Base-by-base conservation (phyloP, 2,888 invertebrate species). In the Globia sparganii region DNA sequence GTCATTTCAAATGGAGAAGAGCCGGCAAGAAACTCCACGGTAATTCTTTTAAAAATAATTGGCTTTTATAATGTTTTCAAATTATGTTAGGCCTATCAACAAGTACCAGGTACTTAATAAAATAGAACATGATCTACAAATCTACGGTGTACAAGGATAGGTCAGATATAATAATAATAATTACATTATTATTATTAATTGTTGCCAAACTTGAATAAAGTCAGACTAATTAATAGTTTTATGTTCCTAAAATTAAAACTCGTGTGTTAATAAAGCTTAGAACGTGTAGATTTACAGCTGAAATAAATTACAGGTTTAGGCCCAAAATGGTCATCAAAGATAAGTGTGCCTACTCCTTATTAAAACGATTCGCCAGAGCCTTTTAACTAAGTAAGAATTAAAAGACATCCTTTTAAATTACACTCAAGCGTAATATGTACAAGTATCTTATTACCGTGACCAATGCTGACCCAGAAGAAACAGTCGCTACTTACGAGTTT, bases 311-410 rank as follows among this genome's bases (percentile, higher is more conserved):
- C 31, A 49, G 56, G 28, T 59, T 65, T 2, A 28, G 2, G 6
- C 0, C 31, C 2, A 65, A 78, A 80, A 53, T 73, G 25, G 43
- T 21, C 43, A 59, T 80, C 40, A 73, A 73, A 81, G 15, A 34
- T 37, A 56, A 80, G 46, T 37, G 46, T 37, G 56, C 49, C 31
- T 49, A 49, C 25, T 21, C 37, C 46, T 62, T 15, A 80, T 56
- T 37, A 56, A 79, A 80, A 62, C 53, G 43, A 59, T 61, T 43
- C 61, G 28, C 69, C 18, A 43, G 28, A 46, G n/a, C 46, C 56
- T 77, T 56, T 56, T 46, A 71, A 28, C 34, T 34, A 8, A 62
- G 61, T n/a, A 25, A 25, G 18, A 25, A 34, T 43, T 69, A 6
- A 56, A 72, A 62, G 18, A 28, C 9, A 46, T 56, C 18, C 53